These are phyloP conservation scores for Globodera ellingtonae DNA, from an alignment of 1,140 invertebrate genomes.

Conservation along the genomic window DNA sequence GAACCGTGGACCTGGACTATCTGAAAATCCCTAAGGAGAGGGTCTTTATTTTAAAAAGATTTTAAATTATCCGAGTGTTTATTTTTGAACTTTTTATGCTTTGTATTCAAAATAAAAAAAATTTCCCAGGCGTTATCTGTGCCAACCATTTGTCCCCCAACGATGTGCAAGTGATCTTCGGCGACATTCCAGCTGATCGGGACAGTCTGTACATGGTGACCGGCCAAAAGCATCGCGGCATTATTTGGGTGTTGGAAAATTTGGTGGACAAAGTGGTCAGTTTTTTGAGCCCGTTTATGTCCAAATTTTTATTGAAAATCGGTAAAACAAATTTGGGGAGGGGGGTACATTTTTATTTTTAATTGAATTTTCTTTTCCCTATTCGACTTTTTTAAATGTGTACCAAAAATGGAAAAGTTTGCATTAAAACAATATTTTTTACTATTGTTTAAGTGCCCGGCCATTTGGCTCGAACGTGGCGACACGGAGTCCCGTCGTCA, in stretches of 20 bases:
- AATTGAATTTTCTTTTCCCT: neutral
- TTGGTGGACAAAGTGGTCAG: slow-evolving; percentile 36
- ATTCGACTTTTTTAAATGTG: no score
- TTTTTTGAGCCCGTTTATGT: neutral
- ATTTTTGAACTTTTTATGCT: no score
- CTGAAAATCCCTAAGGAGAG: no score
- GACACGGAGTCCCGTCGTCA: slow-evolving; percentile 42
- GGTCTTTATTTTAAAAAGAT: no score
- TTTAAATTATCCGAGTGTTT: no score
- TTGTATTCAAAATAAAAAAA: neutral
- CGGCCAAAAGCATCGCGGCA: slow-evolving; percentile 45
- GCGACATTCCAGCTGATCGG: slow-evolving; percentile 39
- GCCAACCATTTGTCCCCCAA: slow-evolving; percentile 50
- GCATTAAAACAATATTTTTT: slow-evolving; percentile 2
- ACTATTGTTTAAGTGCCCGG: slow-evolving; percentile 31
- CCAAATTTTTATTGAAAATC: neutral
- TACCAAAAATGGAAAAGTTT: neutral
- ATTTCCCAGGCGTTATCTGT: slow-evolving; percentile 42
- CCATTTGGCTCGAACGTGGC: slow-evolving; percentile 49
- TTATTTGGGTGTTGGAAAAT: slow-evolving; percentile 47
- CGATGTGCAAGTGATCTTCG: slow-evolving; percentile 51
- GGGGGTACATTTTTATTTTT: neutral
- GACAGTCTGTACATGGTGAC: slow-evolving; percentile 52
- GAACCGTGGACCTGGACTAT: no score
- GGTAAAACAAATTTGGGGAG: neutral